These are phyloP conservation scores for Xiphophorus couchianus DNA, from an alignment of 2,113 vertebrate species.

Conservation along the genomic window DNA sequence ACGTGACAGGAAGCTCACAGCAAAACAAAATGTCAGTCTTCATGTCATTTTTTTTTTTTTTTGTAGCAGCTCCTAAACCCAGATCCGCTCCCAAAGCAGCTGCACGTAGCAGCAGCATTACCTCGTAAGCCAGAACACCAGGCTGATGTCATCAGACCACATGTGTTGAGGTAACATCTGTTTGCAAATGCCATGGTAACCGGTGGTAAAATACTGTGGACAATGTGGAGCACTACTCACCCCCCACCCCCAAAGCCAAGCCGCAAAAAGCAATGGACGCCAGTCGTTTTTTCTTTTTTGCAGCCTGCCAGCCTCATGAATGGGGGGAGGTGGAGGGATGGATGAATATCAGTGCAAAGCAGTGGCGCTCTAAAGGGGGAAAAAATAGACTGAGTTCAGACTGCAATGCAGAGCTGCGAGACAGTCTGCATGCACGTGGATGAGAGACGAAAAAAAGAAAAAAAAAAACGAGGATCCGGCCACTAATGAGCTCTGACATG, in stretches of 20 bases:
- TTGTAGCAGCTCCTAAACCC: constrained; percentile 23
- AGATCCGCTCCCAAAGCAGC: not conserved
- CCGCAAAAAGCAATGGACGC: constrained; percentile 18
- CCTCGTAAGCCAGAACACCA: not conserved
- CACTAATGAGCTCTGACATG: constrained; percentile 62
- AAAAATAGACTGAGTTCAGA: constrained; percentile 51
- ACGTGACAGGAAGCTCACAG: constrained; percentile 65
- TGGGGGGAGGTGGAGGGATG: constrained; percentile 5
- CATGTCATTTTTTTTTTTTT: constrained; percentile 6
- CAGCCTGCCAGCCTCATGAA: constrained; percentile 27
- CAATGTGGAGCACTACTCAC: constrained; percentile 5
- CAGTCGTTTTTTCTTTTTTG: not conserved
- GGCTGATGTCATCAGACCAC: not conserved
- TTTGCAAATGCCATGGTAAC: not conserved
- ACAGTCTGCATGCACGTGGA: constrained; percentile 58
- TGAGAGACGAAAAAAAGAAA: not conserved
- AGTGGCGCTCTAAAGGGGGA: constrained; percentile 34
- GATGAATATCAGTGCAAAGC: constrained; percentile 45
- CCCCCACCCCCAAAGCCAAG: constrained; percentile 7
- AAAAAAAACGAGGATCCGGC: constrained; percentile 37
- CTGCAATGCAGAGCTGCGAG: constrained; percentile 75
- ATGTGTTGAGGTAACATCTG: constrained; percentile 1
- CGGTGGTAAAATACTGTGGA: constrained; percentile 12
- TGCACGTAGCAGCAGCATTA: not conserved
- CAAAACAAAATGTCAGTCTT: constrained; percentile 50